Evolutionary conservation across 2,888 invertebrate genomes (phyloP).

Genomic region (Diarsia mendica): DNA sequence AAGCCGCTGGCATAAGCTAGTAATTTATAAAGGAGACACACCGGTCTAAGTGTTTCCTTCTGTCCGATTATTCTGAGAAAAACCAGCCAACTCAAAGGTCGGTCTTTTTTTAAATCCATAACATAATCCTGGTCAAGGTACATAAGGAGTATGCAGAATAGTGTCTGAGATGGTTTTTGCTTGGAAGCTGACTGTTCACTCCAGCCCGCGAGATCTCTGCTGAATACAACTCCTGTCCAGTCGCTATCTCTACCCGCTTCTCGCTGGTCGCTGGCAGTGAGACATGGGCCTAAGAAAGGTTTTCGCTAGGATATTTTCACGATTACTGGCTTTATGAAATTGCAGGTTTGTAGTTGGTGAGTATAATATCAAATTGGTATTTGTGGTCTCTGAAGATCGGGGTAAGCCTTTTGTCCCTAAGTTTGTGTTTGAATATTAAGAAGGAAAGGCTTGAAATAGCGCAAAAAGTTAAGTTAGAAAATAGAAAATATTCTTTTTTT

Average conservation of each 20-base stretch:
- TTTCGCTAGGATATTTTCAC: conserved; percentile 38
- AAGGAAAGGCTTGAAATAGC: background rate
- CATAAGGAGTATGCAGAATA: background rate
- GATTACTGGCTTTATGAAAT: conserved; percentile 40
- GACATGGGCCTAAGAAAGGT: background rate
- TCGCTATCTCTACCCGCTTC: no score
- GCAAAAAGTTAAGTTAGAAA: background rate
- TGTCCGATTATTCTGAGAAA: no score
- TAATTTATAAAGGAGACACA: no score
- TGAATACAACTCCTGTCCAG: background rate
- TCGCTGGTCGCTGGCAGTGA: background rate
- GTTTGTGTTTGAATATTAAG: background rate
- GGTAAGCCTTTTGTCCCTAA: background rate
- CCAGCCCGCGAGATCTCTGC: background rate
- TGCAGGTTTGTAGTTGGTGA: conserved; percentile 23
- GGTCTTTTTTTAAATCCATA: no score
- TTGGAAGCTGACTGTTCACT: background rate
- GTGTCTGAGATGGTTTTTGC: background rate
- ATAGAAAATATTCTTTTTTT: background rate
- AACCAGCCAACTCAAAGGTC: no score
- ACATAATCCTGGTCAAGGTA: no score
- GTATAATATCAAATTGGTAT: conserved; percentile 32
- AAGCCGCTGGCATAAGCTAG: no score
- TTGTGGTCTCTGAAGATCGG: conserved; percentile 14
- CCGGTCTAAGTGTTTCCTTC: no score